Evolutionary conservation across 2,113 vertebrate genomes (phyloP), one percentile per base, ranked within the genome.

Genomic region (Hydropotes inermis): DNA sequence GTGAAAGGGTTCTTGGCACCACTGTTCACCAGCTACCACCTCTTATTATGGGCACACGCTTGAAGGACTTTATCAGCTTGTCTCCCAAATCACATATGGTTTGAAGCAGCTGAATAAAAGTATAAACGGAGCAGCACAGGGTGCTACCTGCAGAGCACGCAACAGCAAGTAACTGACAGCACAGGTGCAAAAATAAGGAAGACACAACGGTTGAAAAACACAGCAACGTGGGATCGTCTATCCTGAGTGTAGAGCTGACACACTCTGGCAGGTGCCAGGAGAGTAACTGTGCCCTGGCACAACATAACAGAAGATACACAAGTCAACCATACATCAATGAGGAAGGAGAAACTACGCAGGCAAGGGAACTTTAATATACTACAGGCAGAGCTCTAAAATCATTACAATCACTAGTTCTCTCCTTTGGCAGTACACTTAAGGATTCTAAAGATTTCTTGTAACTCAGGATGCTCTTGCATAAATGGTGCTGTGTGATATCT

Each of bases 221-320:
- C 0, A 17, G n/a, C 25, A 47, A 55, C 55, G 27, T 0, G 15
- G 25, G 27, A 67, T 30, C 50, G 43, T 54, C 23, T 54, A 9
- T 30, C 19, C 11, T 0, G 33, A 36, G 36, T 5, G 10, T 2
- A 21, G 87, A 36, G 47, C 39, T 55, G 50, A 70, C 87, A 83
- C 2, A 16, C 36, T 36, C 11, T 30, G 89, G 50, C 74, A 70
- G 79, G 39, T 54, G 30, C 27, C 67, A 47, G 52, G 74, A 47
- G 55, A 6, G 13, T 10, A n/a, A 54, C 5, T 30, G 52, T 2
- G 6, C 33, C 58, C 30, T 16, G n/a, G 79, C 27, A 57, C 64
- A 81, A 5, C 1, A 0, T 6, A 16, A 70, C 54, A 64, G 43
- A 67, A 55, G 45, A 57, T 14, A 23, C 17, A 36, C 78, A 57